Evolutionary conservation across 2,888 invertebrate species (phyloP).

Genomic region (Cremastobaeus sp.): DNA sequence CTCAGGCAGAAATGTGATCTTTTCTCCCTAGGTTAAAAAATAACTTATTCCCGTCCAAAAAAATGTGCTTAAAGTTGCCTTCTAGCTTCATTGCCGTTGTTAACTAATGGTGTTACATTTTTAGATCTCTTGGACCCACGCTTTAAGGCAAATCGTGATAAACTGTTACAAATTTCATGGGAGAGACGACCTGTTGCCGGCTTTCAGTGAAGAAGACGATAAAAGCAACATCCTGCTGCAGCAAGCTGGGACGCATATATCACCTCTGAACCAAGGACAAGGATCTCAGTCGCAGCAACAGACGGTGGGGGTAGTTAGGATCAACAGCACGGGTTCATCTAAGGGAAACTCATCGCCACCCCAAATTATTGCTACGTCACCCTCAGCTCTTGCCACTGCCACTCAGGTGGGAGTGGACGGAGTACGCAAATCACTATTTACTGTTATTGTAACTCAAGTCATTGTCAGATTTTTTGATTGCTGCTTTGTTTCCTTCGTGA

Average conservation of each 20-base stretch:
- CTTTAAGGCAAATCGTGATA: slow-evolving; percentile 95
- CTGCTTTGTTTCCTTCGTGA: slow-evolving; percentile 11
- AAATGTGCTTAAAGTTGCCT: too few species aligned
- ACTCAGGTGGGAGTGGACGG: slow-evolving; percentile 76
- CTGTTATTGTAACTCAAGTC: slow-evolving; percentile 7
- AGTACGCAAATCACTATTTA: slow-evolving; percentile 56
- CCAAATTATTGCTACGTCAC: slow-evolving; percentile 76
- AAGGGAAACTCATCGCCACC: slow-evolving; percentile 78
- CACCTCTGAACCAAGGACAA: slow-evolving; percentile 71
- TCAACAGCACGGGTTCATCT: slow-evolving; percentile 77
- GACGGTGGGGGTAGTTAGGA: slow-evolving; percentile 78
- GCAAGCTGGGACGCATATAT: slow-evolving; percentile 78
- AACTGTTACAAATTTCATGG: slow-evolving; percentile 99
- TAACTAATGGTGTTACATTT: too few species aligned
- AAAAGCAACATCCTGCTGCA: slow-evolving; percentile 83
- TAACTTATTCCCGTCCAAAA: too few species aligned
- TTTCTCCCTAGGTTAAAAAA: too few species aligned
- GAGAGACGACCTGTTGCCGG: slow-evolving; percentile 95
- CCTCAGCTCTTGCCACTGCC: slow-evolving; percentile 77
- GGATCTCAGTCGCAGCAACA: slow-evolving; percentile 73
- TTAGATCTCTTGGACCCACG: slow-evolving; percentile 98
- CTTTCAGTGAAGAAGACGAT: slow-evolving; percentile 95
- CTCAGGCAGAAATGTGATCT: too few species aligned
- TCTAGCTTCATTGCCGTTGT: too few species aligned
- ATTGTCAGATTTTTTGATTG: slow-evolving; percentile 1